These are phyloP conservation scores for Leucophenga maculata DNA, from an alignment of 2,888 invertebrate genomes.

Conservation along the genomic window DNA sequence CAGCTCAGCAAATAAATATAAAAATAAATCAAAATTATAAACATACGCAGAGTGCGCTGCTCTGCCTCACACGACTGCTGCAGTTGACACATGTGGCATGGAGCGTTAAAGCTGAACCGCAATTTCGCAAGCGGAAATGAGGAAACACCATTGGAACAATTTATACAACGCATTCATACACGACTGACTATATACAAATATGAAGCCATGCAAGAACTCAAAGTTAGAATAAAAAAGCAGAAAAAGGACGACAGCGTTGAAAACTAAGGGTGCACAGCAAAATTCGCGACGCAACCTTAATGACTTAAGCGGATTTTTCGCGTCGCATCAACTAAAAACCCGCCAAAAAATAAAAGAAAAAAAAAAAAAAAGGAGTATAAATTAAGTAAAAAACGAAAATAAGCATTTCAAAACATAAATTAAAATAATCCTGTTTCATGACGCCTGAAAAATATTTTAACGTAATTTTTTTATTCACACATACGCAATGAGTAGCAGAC, in stretches of 20 bases:
- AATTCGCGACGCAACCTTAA: slow-evolving; percentile 38
- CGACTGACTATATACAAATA: not conserved
- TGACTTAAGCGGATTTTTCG: slow-evolving; percentile 51
- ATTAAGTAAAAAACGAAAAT: not conserved
- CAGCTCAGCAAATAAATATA: not conserved
- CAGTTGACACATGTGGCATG: slow-evolving; percentile 1
- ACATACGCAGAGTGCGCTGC: not conserved
- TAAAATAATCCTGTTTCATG: slow-evolving; percentile 48
- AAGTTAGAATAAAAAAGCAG: not conserved
- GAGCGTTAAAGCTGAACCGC: not conserved
- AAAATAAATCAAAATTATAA: not conserved
- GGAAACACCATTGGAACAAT: not conserved
- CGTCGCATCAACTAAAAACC: not conserved
- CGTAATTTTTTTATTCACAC: not conserved
- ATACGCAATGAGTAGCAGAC: not conserved
- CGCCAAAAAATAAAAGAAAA: not conserved
- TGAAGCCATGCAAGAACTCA: not conserved
- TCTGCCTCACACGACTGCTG: not conserved
- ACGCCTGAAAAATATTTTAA: not conserved
- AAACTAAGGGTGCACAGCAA: not conserved
- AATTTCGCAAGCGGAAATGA: not conserved
- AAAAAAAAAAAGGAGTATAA: not conserved
- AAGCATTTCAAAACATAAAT: slow-evolving; percentile 51
- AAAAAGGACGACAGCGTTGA: not conserved
- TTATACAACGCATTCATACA: too few species aligned